Evolutionary conservation across 2,888 invertebrate genomes (phyloP).

Genomic region (Girardia tigrina): DNA sequence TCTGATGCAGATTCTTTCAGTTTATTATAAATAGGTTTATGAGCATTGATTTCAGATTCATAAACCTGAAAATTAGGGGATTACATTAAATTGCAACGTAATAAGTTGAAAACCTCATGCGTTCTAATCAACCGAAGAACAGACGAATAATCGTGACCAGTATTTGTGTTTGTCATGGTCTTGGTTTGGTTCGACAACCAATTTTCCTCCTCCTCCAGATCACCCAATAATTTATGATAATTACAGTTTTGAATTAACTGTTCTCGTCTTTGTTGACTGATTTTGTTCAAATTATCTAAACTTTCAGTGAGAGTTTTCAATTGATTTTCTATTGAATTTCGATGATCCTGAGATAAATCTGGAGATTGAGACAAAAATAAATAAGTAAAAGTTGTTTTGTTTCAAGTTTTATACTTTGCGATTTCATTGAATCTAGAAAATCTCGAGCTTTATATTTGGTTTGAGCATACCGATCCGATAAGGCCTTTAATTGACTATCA

Average conservation of each 20-base stretch:
- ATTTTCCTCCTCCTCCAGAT: slow-evolving; percentile 89
- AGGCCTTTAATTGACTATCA: slow-evolving; percentile 73
- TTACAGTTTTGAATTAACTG: slow-evolving; percentile 78
- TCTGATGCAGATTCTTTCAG: slow-evolving; percentile 38
- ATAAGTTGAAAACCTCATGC: too few species aligned
- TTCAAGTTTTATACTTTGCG: background rate
- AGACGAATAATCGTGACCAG: slow-evolving; percentile 78
- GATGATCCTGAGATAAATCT: background rate
- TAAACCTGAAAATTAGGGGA: slow-evolving; percentile 46
- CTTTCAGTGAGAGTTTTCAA: slow-evolving; percentile 6
- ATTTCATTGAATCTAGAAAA: background rate
- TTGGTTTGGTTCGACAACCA: slow-evolving; percentile 88
- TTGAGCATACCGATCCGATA: slow-evolving; percentile 69
- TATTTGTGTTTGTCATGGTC: slow-evolving; percentile 77
- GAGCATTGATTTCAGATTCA: slow-evolving; percentile 67
- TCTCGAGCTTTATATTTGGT: slow-evolving; percentile 55
- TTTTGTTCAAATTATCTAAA: slow-evolving; percentile 57
- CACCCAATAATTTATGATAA: slow-evolving; percentile 84
- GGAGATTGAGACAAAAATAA: background rate
- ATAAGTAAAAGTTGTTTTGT: background rate
- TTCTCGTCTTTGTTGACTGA: slow-evolving; percentile 57
- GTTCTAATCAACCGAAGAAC: slow-evolving; percentile 77
- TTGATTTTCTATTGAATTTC: background rate
- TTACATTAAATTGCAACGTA: too few species aligned
- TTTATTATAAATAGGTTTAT: slow-evolving; percentile 50